Conservation (phyloP, 2,113 vertebrate species). For the Pantherophis guttatus region DNA sequence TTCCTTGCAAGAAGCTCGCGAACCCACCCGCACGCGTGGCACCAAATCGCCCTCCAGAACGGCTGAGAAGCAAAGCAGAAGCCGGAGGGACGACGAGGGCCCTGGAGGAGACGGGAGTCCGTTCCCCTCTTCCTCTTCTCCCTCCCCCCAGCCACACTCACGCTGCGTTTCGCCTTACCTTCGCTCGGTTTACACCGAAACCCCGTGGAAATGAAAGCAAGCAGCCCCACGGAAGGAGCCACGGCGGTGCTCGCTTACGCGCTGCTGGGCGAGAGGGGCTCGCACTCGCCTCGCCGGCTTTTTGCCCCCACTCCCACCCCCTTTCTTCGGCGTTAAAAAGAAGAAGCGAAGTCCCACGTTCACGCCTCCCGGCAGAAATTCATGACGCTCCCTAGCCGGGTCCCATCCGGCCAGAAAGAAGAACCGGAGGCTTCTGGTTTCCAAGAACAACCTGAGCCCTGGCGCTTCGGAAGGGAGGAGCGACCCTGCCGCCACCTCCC, state of each 20-base stretch:
- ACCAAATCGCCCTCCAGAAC: neutral
- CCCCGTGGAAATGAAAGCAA: neutral
- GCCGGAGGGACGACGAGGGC: neutral
- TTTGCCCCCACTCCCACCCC: too few species aligned
- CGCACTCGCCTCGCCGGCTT: conserved; percentile 35
- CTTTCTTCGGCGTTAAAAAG: neutral
- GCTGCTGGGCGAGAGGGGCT: neutral
- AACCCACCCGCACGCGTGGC: neutral
- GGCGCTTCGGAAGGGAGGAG: neutral
- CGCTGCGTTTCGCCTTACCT: neutral
- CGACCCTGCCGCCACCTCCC: neutral
- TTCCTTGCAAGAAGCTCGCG: neutral
- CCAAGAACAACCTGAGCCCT: conserved; percentile 8
- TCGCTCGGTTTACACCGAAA: conserved; percentile 17
- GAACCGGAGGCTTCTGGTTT: neutral
- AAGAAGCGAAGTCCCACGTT: neutral
- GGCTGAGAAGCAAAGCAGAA: neutral
- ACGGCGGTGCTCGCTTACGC: conserved; percentile 21
- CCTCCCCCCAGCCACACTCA: too few species aligned
- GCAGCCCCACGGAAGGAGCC: neutral
- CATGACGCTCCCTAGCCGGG: neutral
- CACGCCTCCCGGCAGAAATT: conserved; percentile 7
- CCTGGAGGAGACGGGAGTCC: neutral
- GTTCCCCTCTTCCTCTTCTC: neutral
- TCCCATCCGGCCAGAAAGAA: neutral